Base-by-base conservation (phyloP, 2,888 invertebrate species). In the Nudaria mundana region DNA sequence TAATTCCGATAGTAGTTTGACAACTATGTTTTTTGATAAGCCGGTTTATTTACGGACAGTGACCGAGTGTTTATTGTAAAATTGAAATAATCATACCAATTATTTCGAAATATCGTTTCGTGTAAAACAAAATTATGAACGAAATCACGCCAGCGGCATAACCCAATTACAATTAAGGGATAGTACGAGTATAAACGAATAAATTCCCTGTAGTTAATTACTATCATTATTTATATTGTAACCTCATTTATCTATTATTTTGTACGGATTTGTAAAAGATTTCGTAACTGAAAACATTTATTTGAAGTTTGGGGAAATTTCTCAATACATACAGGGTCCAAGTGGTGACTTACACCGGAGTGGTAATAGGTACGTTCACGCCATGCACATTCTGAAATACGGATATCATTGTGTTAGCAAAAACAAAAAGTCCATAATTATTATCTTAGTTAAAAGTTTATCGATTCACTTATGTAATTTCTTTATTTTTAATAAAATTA, bases 81-180 rank as follows among this genome's bases (percentile, higher is more conserved):
- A 71, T 76, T 67, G 57, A 74, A 74, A 72, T 75, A 71, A 76
- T 76, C 71, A 65, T 58, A 76, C 74, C 75, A 77, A 77, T 77
- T 73, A 69, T 62, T 62, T 58, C 47, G 59, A 63, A 69, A 71
- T 66, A 70, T 65, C 53, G 62, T 69, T 71, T 67, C 63, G 65
- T 53, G 65, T 71, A 70, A 73, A 74, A 67, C 64, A 58, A 65
- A 76, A 57, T 74, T 76, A 73, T 75, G 66, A 66, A 58, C 55
- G 54, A 56, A 66, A 74, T 75, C 66, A 55, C 52, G 71, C 71
- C 57, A 41, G 53, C 51, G 59, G 72, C 64, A 49, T 56, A 56
- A 63, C 52, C 59, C 62, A 64, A 66, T 71, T 71, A 66, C 61
- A 63, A 63, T 55, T 61, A n/a, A n/a, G n/a, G n/a, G n/a, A n/a